Evolutionary conservation across 2,113 vertebrate genomes (phyloP).

Genomic region (Aspidoscelis tigris): DNA sequence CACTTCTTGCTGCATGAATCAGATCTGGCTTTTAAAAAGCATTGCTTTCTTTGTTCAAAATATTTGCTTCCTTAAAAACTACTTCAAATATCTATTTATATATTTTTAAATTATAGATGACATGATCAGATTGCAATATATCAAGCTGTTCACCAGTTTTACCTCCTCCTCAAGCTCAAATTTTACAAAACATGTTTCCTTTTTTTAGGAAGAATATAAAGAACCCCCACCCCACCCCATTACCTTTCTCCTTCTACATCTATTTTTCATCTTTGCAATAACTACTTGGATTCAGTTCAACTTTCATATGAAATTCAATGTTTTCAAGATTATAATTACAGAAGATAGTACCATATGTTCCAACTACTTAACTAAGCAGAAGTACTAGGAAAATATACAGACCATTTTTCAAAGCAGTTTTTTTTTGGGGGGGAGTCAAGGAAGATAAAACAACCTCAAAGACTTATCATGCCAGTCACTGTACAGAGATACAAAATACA

Average conservation of each 20-base stretch:
- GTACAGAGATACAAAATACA: no score
- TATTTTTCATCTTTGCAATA: not conserved
- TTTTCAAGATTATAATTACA: slow-evolving; percentile 12
- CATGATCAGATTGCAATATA: not conserved
- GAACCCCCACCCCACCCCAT: not conserved
- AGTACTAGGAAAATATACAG: not conserved
- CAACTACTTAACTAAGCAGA: not conserved
- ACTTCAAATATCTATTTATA: not conserved
- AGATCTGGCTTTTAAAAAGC: slow-evolving; percentile 10
- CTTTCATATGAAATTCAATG: not conserved
- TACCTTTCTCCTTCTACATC: not conserved
- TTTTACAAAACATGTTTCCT: not conserved
- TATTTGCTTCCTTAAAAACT: not conserved
- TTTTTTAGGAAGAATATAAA: not conserved
- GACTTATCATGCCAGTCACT: not conserved
- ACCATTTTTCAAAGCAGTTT: slow-evolving; percentile 9
- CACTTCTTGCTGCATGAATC: not conserved
- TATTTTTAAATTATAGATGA: not conserved
- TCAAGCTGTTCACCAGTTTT: not conserved
- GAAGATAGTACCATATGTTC: not conserved
- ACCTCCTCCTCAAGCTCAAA: rapidly evolving
- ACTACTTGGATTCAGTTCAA: not conserved
- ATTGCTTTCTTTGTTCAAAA: not conserved
- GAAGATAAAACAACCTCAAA: not conserved
- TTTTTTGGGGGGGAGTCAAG: rapidly evolving